Evolutionary conservation across 2,888 invertebrate genomes (phyloP).

Genomic region (Cistogaster globosa): DNA sequence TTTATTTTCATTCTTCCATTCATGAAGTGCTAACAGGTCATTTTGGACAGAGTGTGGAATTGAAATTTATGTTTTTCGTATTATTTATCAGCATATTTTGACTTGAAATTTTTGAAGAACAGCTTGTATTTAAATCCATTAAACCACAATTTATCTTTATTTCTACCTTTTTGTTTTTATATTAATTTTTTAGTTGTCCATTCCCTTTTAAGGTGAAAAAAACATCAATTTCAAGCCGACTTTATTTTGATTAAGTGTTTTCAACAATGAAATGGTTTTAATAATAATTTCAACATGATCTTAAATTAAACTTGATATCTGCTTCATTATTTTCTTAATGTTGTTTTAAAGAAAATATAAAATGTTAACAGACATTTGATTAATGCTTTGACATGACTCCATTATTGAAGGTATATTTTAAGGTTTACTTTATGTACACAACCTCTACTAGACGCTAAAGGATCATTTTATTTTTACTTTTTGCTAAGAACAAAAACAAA

Average conservation of each 20-base stretch:
- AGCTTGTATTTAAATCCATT: constrained; percentile 65
- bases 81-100: constrained; percentile 64
- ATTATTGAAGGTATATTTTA: too few species aligned
- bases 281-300: neutral
- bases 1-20: constrained; percentile 10
- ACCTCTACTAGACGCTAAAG: too few species aligned
- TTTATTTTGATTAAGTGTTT: constrained; percentile 29
- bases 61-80: constrained; percentile 62
- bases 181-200: neutral
- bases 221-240: constrained; percentile 21
- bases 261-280: neutral
- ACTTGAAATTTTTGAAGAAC: constrained; percentile 53
- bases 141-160: constrained; percentile 58
- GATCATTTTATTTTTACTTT: neutral
- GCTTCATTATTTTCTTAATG: neutral
- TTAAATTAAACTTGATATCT: neutral
- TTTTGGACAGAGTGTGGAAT: constrained; percentile 49
- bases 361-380: too few species aligned
- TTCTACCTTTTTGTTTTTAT: neutral
- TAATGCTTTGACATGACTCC: too few species aligned
- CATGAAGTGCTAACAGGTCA: constrained; percentile 60
- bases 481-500: neutral
- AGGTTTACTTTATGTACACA: too few species aligned
- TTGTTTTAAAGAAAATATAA: too few species aligned
- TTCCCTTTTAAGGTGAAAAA: constrained; percentile 37